Evolutionary conservation across 2,888 invertebrate species (phyloP).

Genomic region (Sclerodermus sp.): DNA sequence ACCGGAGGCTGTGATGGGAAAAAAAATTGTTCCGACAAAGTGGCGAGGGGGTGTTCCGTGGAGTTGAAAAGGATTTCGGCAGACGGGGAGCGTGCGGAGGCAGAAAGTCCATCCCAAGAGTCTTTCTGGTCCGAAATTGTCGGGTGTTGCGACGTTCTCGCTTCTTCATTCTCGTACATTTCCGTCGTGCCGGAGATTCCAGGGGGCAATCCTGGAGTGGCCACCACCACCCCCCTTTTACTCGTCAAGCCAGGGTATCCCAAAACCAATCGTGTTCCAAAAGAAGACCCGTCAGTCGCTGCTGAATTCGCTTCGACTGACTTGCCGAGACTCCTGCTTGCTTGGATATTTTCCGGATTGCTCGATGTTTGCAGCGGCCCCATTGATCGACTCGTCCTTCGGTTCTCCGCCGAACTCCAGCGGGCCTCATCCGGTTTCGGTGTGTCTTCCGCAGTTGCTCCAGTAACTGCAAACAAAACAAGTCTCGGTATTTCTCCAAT

Average conservation of each 20-base stretch:
- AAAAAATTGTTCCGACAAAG: too few relatives aligned
- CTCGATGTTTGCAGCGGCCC: background rate
- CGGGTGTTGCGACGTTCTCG: constrained; percentile 10
- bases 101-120: background rate
- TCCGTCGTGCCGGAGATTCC: constrained; percentile 3
- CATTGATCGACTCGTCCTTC: constrained; percentile 24
- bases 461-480: constrained; percentile 37
- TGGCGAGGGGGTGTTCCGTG: background rate
- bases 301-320: background rate
- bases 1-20: too few relatives aligned
- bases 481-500: too few relatives aligned
- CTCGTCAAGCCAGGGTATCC: constrained; percentile 15
- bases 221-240: constrained; percentile 7
- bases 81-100: background rate
- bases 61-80: background rate
- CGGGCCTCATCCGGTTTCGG: constrained; percentile 26
- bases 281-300: constrained; percentile 9
- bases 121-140: constrained; percentile 9
- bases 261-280: constrained; percentile 16
- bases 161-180: constrained; percentile 16
- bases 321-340: background rate
- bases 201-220: background rate
- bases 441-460: constrained; percentile 34
- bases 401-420: constrained; percentile 23
- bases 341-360: constrained; percentile 8